Conservation (phyloP, 2,797 vertebrate genomes). For the Falco concolor region DNA sequence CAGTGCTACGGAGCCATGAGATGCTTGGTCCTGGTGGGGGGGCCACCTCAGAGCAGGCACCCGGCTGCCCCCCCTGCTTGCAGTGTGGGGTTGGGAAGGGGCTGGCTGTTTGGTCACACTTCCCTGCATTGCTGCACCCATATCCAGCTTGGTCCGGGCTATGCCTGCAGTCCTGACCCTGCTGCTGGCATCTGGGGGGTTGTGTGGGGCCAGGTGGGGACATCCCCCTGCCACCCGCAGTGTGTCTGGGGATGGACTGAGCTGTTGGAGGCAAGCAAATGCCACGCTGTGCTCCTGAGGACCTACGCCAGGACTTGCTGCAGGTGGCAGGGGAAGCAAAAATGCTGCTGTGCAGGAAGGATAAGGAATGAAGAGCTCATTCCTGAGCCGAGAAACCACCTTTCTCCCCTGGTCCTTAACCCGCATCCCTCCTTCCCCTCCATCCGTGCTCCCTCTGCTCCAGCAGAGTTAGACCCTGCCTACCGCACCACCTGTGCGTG, state of each 20-base stretch:
- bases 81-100: fast-evolving
- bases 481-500: fast-evolving
- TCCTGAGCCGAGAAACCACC: not conserved
- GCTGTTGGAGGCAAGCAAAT: not conserved
- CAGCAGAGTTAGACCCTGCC: not conserved
- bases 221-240: fast-evolving
- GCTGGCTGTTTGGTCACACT: fast-evolving
- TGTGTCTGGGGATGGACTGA: not conserved
- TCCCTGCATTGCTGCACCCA: fast-evolving
- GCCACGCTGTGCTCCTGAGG: fast-evolving
- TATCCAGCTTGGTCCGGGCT: fast-evolving
- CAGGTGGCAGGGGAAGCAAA: fast-evolving
- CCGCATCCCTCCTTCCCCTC: not conserved
- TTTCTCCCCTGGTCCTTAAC: not conserved
- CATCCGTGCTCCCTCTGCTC: not conserved
- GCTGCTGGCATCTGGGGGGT: not conserved
- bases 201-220: fast-evolving
- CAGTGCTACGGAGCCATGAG: fast-evolving
- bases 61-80: not conserved
- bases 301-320: not conserved
- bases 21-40: not conserved
- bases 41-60: not conserved
- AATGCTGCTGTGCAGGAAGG: not conserved
- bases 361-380: not conserved
- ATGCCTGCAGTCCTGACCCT: not conserved